Base-by-base conservation (phyloP, 2,888 invertebrate species). In the Thymelicus acteon region DNA sequence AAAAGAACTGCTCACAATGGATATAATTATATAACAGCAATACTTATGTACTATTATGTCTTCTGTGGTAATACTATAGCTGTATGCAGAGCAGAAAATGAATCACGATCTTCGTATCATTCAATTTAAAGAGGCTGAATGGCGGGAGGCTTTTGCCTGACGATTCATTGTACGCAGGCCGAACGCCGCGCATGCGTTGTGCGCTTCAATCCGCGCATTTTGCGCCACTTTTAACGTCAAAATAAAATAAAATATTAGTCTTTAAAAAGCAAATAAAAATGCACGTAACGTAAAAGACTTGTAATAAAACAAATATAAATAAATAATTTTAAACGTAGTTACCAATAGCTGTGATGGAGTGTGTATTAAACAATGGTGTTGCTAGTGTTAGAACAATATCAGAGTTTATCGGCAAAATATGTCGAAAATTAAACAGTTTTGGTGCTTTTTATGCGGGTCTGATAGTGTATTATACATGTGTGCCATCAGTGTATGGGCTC, bases 381-480 rank as follows among this genome's bases (percentile, higher is more conserved):
- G 67, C 63, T 72, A 65, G 75, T 78, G 77, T 76, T 57, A 82
- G 73, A 73, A 78, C 73, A 69, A 72, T 79, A 73, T 73, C 67
- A 67, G 75, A 73, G 77, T 76, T 82, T 84, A 82, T 84, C 77
- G 83, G 80, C 39, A 70, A 70, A 74, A 79, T 78, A 77, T 80
- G 82, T 76, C 79, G 82, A 73, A 87, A 85, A 85, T 80, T 84
- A 72, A 79, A 75, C 71, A 81, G 81, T 78, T 74, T 72, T 37
- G 63, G 71, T 67, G 67, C 44, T 12, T 70, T 87, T 72, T 88
- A 91, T 90, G 90, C 90, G 90, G 88, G 91, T 76, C 74, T 92
- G 74, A 76, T 91, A 78, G 74, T 89, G 79, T 81, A 80, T 78
- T 81, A 86, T 76, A 83, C 90, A 78, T 81, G 86, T 78, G 85